Evolutionary conservation across 2,113 vertebrate species (phyloP).

Genomic region (Proterorhinus semilunaris): DNA sequence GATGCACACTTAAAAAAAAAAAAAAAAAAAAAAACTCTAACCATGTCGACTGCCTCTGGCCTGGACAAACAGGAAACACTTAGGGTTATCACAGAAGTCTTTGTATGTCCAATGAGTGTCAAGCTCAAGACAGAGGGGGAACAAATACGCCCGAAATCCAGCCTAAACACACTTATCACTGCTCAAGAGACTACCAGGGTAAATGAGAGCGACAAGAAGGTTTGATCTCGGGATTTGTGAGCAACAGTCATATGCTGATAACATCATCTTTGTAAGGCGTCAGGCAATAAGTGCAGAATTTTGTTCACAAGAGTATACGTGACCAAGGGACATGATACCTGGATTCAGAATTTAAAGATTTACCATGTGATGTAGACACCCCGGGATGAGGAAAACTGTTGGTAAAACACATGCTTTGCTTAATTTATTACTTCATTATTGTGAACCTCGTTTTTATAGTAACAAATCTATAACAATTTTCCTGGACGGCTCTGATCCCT

Average conservation of each 20-base stretch:
- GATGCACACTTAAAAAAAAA: no score
- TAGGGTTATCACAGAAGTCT: conserved; percentile 58
- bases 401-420: no score
- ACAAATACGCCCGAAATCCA: conserved; percentile 53
- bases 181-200: conserved; percentile 17
- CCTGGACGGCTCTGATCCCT: no score
- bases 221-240: conserved; percentile 37
- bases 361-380: no score
- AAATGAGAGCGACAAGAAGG: conserved; percentile 27
- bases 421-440: no score
- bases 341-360: no score
- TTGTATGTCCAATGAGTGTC: conserved; percentile 57
- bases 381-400: no score
- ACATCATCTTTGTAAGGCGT: conserved; percentile 8
- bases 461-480: no score
- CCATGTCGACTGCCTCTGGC: conserved; percentile 8
- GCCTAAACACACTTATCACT: conserved; percentile 57
- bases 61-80: conserved; percentile 68
- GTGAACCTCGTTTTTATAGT: no score
- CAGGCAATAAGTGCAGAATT: neutral
- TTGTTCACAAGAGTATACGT: no score
- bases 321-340: no score
- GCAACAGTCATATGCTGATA: conserved; percentile 20
- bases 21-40: no score
- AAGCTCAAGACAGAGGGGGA: conserved; percentile 39